Evolutionary conservation across 1,140 invertebrate genomes (phyloP).

Genomic region (Tribolium castaneum): DNA sequence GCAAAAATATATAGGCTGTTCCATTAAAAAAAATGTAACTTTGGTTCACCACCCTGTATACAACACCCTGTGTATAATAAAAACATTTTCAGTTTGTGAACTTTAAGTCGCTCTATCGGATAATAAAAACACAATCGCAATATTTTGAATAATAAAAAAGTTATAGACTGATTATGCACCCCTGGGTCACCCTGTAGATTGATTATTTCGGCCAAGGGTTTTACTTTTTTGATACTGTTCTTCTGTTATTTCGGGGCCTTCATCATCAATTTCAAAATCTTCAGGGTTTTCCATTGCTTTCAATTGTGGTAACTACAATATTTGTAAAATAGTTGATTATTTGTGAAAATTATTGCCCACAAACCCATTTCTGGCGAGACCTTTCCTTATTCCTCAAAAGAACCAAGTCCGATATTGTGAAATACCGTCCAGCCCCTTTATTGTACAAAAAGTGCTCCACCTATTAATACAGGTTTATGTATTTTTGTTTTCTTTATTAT

Average conservation of each 20-base stretch:
- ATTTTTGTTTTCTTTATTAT: not conserved
- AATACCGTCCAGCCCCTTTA: conserved; percentile 87
- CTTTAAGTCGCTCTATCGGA: too few relatives aligned
- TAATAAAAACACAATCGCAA: too few relatives aligned
- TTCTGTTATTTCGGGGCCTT: conserved; percentile 70
- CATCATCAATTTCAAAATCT: conserved; percentile 83
- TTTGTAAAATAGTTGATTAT: conserved; percentile 10
- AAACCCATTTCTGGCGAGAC: conserved; percentile 80
- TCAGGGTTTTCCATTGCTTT: conserved; percentile 83
- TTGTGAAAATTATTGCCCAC: not conserved
- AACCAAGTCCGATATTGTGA: conserved; percentile 89
- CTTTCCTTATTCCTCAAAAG: conserved; percentile 88
- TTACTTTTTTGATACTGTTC: conserved; percentile 62
- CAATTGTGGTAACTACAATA: conserved; percentile 74
- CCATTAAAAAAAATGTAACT: too few relatives aligned
- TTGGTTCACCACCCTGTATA: too few relatives aligned
- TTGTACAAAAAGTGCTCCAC: conserved; percentile 94
- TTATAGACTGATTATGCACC: too few relatives aligned
- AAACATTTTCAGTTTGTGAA: too few relatives aligned
- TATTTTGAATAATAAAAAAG: too few relatives aligned
- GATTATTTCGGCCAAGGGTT: not conserved
- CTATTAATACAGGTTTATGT: conserved; percentile 39
- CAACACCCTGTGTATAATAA: too few relatives aligned
- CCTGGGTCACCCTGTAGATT: too few relatives aligned
- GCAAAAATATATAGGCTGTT: too few relatives aligned